phyloP scores from a whole-genome alignment of 2,888 invertebrate species.

The Cacoxenus indagator region DNA sequence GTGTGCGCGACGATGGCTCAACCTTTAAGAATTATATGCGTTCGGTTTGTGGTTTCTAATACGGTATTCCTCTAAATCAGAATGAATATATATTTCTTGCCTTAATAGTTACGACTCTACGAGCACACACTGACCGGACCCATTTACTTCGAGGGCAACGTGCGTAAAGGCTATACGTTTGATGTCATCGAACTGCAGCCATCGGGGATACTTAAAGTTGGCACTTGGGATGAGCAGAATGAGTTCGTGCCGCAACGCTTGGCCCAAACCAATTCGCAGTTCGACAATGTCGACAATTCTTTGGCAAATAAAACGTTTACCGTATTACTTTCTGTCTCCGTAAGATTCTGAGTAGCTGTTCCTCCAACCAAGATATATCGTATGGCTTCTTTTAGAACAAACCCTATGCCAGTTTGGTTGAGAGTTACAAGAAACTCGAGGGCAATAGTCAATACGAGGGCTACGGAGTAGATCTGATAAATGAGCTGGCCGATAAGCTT shows the following conservation, averaged over 20 bases:
- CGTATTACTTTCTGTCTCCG: conserved; percentile 79
- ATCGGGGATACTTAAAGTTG: conserved; percentile 79
- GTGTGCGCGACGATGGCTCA: conserved; percentile 83
- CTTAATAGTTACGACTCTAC: conserved; percentile 48
- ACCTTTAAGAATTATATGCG: conserved; percentile 85
- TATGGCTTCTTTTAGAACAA: conserved; percentile 69
- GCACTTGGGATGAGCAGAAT: conserved; percentile 78
- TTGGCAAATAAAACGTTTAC: conserved; percentile 80
- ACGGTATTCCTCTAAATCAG: background rate
- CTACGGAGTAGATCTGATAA: conserved; percentile 88
- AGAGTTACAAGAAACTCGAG: conserved; percentile 75
- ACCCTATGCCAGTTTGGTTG: conserved; percentile 89
- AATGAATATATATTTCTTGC: background rate
- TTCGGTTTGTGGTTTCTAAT: conserved; percentile 44
- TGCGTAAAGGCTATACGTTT: conserved; percentile 78
- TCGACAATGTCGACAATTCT: conserved; percentile 74
- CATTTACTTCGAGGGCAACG: conserved; percentile 85
- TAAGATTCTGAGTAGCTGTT: conserved; percentile 40
- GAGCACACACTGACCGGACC: conserved; percentile 76
- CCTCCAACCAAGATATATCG: background rate
- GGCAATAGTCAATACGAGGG: conserved; percentile 90
- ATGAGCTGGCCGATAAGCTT: conserved; percentile 81
- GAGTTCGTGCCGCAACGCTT: conserved; percentile 74
- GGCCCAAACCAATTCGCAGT: conserved; percentile 68
- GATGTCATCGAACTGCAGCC: conserved; percentile 78